Evolutionary conservation across 2,797 vertebrate genomes (phyloP), one percentile per base, ranked within the genome.

Genomic region (Amblyraja radiata): DNA sequence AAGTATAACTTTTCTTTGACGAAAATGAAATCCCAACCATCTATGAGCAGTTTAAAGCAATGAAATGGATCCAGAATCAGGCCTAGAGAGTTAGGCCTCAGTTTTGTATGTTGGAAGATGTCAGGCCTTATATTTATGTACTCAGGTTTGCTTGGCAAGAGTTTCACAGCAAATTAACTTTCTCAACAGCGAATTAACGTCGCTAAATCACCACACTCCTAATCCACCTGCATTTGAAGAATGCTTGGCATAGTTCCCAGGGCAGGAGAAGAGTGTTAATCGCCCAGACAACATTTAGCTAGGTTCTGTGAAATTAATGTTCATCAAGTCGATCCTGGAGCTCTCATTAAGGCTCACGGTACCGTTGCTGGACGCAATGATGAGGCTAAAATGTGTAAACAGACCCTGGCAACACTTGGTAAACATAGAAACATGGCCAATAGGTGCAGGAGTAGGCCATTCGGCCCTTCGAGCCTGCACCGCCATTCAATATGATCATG

Each of bases 141-240:
- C 13, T 92, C 23, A 5, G 39, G 71, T 14, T 68, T 76, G 71
- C 36, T 54, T 92, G 90, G 68, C 90, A 54, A 46, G 10, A 39
- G 54, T 54, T 92, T 76, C 16, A n/a, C 46, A 92, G 71, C 71
- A 74, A 92, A 92, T 74, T 92, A 92, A 92, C 65, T 74, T 74
- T 74, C 71, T 46, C 90, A 92, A 92, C 90, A 76, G 71, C 46
- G 88, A 28, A 74, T 92, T 92, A 74, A 92, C 92, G 90, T 46
- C 39, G 90, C 90, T 76, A 74, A 92, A 74, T 74, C 90, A 58
- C 10, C 92, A 13, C 71, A 23, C 71, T 74, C 11, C 90, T 54
- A 76, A 92, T 92, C 90, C 90, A 92, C 90, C 90, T 76, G 90
- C 54, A 92, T 92, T 74, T 92, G 90, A 92, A 92, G 76, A 76